Conservation (phyloP, 2,888 invertebrate genomes). For the Cerceris rybyensis region DNA sequence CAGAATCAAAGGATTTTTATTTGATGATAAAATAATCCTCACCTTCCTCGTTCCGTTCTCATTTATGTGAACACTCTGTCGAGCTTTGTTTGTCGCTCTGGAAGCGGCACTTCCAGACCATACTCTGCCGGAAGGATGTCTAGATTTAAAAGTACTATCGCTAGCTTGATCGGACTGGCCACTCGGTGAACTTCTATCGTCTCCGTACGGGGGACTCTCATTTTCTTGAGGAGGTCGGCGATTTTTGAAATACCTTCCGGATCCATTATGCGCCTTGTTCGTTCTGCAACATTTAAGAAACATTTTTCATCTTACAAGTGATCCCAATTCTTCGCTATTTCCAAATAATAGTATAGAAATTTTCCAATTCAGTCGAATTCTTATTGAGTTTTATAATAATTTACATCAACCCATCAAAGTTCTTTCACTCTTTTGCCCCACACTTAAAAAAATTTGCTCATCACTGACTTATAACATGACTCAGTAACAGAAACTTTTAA, state of each 20-base stretch:
- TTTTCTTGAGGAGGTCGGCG: constrained; percentile 66
- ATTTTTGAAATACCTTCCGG: constrained; percentile 73
- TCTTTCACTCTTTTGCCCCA: too few relatives aligned
- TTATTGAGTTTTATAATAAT: too few relatives aligned
- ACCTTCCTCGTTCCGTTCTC: constrained; percentile 76
- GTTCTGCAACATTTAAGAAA: constrained; percentile 55
- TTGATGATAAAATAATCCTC: neutral
- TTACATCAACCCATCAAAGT: too few relatives aligned
- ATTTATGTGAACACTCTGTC: constrained; percentile 75
- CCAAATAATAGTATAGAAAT: too few relatives aligned
- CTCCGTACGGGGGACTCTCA: constrained; percentile 78
- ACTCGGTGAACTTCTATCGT: constrained; percentile 92
- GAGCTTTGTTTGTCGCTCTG: constrained; percentile 72
- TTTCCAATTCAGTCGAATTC: too few relatives aligned
- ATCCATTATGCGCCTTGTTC: constrained; percentile 67
- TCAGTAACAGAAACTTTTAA: neutral
- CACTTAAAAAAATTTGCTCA: too few relatives aligned
- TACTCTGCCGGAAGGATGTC: constrained; percentile 74
- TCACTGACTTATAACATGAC: too few relatives aligned
- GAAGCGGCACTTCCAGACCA: constrained; percentile 76
- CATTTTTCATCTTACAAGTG: neutral
- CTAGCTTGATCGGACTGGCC: constrained; percentile 91
- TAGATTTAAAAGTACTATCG: constrained; percentile 78
- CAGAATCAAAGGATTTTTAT: too few relatives aligned
- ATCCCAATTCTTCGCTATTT: too few relatives aligned